phyloP scores from a whole-genome alignment of 2,888 invertebrate species.

The Hyles lineata region DNA sequence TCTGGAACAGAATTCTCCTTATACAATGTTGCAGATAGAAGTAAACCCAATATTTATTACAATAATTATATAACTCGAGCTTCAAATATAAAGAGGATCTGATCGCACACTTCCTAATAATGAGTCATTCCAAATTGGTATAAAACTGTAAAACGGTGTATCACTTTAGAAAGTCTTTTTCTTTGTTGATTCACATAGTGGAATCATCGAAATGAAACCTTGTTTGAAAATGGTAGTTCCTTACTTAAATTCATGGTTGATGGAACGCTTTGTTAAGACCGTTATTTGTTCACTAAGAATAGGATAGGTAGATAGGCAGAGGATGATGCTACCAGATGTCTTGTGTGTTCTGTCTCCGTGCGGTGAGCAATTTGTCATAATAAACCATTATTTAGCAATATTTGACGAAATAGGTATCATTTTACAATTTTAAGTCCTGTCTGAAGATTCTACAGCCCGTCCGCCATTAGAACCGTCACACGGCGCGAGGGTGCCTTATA shows the following conservation, averaged over 20 bases:
- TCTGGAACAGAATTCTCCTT: no score
- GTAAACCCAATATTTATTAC: no score
- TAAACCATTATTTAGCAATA: neutral
- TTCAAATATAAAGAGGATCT: neutral
- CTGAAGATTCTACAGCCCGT: slow-evolving; percentile 35
- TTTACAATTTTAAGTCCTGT: slow-evolving; percentile 29
- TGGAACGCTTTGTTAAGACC: neutral
- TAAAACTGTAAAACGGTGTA: neutral
- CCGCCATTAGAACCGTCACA: slow-evolving; percentile 42
- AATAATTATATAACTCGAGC: neutral
- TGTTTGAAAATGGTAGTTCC: neutral
- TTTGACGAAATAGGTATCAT: neutral
- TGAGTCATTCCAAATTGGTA: slow-evolving; percentile 15
- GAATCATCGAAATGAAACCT: slow-evolving; percentile 1
- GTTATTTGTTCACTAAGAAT: neutral
- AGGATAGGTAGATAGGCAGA: no score
- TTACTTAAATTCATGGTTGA: neutral
- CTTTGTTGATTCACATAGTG: neutral
- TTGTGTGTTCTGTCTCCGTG: no score
- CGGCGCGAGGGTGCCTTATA: slow-evolving; percentile 61
- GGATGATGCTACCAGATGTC: no score
- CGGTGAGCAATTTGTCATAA: neutral
- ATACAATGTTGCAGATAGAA: no score
- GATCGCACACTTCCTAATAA: neutral
- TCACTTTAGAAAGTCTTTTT: slow-evolving; percentile 19